These are phyloP conservation scores for Darevskia mixta DNA, from an alignment of 2,797 vertebrate genomes.

Conservation along the genomic window DNA sequence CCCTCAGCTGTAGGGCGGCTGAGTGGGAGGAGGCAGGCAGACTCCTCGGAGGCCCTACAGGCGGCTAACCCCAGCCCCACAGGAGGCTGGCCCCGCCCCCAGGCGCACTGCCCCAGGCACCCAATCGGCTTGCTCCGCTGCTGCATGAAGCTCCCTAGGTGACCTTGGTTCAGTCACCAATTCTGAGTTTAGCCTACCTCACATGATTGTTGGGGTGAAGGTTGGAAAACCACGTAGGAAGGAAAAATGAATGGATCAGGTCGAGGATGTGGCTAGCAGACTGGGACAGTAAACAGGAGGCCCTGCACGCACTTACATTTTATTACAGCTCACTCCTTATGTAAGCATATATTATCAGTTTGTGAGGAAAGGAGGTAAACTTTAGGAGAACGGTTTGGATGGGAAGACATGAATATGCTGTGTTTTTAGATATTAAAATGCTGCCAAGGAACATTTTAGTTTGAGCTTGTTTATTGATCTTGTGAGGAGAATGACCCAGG, in stretches of 20 bases:
- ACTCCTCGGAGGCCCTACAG: too few species aligned
- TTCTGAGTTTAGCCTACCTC: too few species aligned
- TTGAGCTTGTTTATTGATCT: background rate
- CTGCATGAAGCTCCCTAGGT: too few species aligned
- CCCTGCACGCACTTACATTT: background rate
- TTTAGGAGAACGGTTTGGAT: background rate
- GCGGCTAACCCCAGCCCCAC: too few species aligned
- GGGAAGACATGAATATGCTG: background rate
- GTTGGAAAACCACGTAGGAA: background rate
- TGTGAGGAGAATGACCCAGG: slow-evolving; percentile 7
- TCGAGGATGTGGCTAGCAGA: too few species aligned
- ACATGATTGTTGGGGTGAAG: background rate
- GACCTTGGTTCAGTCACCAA: too few species aligned
- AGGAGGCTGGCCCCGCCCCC: too few species aligned
- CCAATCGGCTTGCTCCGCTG: too few species aligned
- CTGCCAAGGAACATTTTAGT: slow-evolving; percentile 38
- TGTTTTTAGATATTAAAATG: slow-evolving; percentile 14
- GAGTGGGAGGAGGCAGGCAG: too few species aligned
- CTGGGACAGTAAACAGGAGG: background rate
- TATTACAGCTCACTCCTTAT: background rate
- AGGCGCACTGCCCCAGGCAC: too few species aligned
- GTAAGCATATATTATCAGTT: background rate
- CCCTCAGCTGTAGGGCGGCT: too few species aligned
- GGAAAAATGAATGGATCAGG: background rate
- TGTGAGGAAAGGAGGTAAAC: background rate